Conservation (phyloP, 2,888 invertebrate species). For the Drosophila limbata region DNA sequence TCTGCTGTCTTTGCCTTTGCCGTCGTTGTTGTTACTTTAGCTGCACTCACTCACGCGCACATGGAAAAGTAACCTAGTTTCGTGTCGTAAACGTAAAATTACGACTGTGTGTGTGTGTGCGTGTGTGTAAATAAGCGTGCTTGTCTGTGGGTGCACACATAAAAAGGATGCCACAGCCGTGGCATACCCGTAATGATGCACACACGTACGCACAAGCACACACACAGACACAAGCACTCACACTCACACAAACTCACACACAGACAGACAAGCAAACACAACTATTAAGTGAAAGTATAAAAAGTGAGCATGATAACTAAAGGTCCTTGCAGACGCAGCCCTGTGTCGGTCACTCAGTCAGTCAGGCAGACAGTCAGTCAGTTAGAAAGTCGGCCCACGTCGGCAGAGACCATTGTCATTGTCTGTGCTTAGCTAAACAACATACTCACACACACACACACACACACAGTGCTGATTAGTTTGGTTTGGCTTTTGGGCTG, state of each 20-base stretch:
- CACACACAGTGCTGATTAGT: constrained; percentile 69
- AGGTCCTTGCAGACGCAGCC: constrained; percentile 72
- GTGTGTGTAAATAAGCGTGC: constrained; percentile 43
- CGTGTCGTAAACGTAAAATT: constrained; percentile 79
- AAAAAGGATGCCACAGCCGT: constrained; percentile 64
- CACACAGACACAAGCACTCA: constrained; percentile 14
- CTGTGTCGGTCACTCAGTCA: constrained; percentile 46
- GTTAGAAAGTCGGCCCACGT: constrained; percentile 34
- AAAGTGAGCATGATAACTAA: constrained; percentile 80
- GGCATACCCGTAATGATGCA: constrained; percentile 69
- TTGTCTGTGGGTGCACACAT: constrained; percentile 61
- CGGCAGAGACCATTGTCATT: constrained; percentile 54
- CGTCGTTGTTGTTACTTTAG: constrained; percentile 38
- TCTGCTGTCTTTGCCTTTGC: neutral
- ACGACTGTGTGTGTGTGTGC: constrained; percentile 43
- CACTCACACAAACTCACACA: constrained; percentile 21
- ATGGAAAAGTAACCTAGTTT: constrained; percentile 79
- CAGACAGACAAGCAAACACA: constrained; percentile 60
- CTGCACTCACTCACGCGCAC: constrained; percentile 64
- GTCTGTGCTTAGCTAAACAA: constrained; percentile 60
- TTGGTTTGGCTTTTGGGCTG: constrained; percentile 55
- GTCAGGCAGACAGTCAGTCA: constrained; percentile 26
- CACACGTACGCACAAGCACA: constrained; percentile 28
- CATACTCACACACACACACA: constrained; percentile 13
- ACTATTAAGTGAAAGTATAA: constrained; percentile 81